Base-by-base conservation (phyloP, 2,797 vertebrate species). In the Kryptolebias ocellatus region DNA sequence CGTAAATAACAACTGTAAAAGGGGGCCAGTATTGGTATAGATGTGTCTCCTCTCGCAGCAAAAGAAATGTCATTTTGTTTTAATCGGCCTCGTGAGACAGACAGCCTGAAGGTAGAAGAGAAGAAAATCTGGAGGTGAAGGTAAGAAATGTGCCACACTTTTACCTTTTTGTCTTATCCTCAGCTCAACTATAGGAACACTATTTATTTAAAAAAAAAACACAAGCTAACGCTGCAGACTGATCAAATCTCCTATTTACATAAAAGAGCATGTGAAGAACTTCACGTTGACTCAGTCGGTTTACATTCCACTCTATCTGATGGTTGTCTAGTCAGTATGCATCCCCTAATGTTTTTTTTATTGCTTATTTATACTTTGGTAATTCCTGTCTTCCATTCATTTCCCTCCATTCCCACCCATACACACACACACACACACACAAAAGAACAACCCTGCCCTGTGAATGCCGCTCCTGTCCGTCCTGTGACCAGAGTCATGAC, bases 401-500 rank as follows among this genome's bases (percentile, higher is more conserved):
- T 74, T 44, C 50, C 31, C 24, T 29, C 17, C 24, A 56, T 64
- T 78, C 60, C 66, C 61, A 18, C 20, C 20, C 20, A 24, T 24
- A 24, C 20, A 24, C 20, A 24, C 20, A 24, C 20, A 24, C 20
- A 55, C 20, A 60, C 20, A 39, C 51, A 45, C 14, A 17, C 20
- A 51, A 24, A 56, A 4, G 78, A 53, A 72, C 77, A 78, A 54
- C 71, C 46, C 58, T 49, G 5, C 72, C 6, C 78, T 66, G 70
- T 88, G 79, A 86, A 84, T 85, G 81, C 81, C 69, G 69, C 58
- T 75, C 57, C 79, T 70, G 78, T 86, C 76, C 58, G 70, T 89
- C 87, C 63, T 80, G 80, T 86, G 82, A 89, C 82, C 80, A 81
- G 72, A 74, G 60, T 86, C 72, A 79, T 81, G 81, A 72, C 57